These are phyloP conservation scores for Pipistrellus nathusii DNA, from an alignment of 2,797 vertebrate species.

Conservation along the genomic window DNA sequence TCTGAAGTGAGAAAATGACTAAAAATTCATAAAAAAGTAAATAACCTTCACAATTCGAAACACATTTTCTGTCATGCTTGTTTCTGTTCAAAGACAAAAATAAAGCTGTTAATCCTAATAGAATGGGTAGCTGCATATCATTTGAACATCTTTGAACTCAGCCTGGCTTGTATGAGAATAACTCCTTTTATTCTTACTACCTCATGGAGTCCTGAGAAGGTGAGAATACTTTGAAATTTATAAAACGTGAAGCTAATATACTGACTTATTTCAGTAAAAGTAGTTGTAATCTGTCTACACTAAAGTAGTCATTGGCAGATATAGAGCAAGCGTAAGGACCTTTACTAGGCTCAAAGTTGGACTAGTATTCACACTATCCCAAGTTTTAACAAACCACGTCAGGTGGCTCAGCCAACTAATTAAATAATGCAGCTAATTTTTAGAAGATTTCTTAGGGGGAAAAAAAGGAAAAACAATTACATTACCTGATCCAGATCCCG, in stretches of 20 bases:
- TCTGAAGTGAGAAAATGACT: slow-evolving; percentile 38
- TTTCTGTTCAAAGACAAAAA: slow-evolving; percentile 39
- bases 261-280: slow-evolving; percentile 30
- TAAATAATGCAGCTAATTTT: slow-evolving; percentile 44
- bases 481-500: slow-evolving; percentile 97
- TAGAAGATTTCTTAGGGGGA: slow-evolving; percentile 28
- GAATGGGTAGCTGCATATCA: not conserved
- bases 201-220: not conserved
- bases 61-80: not conserved
- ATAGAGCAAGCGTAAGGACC: not conserved
- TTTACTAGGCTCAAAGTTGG: not conserved
- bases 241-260: not conserved
- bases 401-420: slow-evolving; percentile 30
- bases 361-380: not conserved
- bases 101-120: slow-evolving; percentile 7
- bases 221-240: slow-evolving; percentile 43
- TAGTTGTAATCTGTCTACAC: not conserved
- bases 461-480: slow-evolving; percentile 52
- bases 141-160: not conserved
- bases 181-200: not conserved
- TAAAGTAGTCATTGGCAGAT: slow-evolving; percentile 9
- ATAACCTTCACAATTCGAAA: slow-evolving; percentile 50
- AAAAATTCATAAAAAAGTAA: slow-evolving; percentile 54
- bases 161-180: not conserved
- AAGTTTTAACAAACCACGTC: slow-evolving; percentile 49